Evolutionary conservation across 92 coral and sea anemone species (phyloP).

Genomic region (Phymanthus crucifer): DNA sequence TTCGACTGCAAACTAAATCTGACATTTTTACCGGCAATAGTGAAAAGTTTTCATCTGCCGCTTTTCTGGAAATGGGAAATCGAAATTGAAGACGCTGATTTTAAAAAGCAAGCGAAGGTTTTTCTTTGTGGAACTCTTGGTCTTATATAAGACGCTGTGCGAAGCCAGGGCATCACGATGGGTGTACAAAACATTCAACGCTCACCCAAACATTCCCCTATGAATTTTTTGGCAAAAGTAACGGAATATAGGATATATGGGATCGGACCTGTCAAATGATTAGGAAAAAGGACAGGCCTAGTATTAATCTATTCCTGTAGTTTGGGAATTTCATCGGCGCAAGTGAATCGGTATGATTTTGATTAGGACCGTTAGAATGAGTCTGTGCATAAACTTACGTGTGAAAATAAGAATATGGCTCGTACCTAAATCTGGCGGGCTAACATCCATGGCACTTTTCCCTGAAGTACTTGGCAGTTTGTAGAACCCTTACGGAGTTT

Average conservation of each 20-base stretch:
- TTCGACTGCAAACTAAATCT: conserved; percentile 29
- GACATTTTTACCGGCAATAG: conserved; percentile 17
- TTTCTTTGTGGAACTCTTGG: conserved; percentile 8
- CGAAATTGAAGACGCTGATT: neutral
- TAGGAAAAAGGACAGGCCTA: conserved; percentile 23
- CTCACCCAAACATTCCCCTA: neutral
- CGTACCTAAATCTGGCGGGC: conserved; percentile 48
- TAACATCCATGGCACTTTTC: conserved; percentile 38
- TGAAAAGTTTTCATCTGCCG: conserved; percentile 17
- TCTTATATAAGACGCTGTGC: conserved; percentile 28
- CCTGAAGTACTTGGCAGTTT: conserved; percentile 30
- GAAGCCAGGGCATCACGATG: conserved; percentile 25
- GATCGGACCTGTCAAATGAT: conserved; percentile 41
- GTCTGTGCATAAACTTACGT: neutral
- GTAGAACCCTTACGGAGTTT: conserved; percentile 27
- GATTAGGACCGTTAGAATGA: conserved; percentile 14
- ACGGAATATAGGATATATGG: conserved; percentile 19
- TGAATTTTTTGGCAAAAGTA: neutral
- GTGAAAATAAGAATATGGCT: conserved; percentile 12
- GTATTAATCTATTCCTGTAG: conserved; percentile 9
- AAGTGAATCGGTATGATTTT: neutral
- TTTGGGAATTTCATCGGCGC: conserved; percentile 11
- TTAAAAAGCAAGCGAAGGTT: conserved; percentile 17
- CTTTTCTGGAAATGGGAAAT: conserved; percentile 11
- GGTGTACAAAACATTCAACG: conserved; percentile 18